A percentile compares a stretch with the other conserved stretches of the same genome.
Evolutionary conservation across 2,888 invertebrate species (phyloP).

Genomic region (Drosophila affinis): DNA sequence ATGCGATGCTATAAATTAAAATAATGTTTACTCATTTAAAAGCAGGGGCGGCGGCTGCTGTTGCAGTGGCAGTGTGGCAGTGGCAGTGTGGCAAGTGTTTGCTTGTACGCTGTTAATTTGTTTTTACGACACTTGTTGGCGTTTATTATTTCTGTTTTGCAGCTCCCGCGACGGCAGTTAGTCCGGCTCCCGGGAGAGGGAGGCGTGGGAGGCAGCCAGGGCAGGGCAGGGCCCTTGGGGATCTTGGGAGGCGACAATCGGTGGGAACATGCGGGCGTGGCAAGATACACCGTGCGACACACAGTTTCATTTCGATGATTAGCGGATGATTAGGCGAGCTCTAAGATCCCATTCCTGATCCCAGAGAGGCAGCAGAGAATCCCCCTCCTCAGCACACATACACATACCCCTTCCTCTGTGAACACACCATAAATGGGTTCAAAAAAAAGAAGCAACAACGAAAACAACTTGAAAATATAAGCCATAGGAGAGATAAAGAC

Average conservation of each 20-base stretch:
- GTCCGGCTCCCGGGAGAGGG: constrained; percentile 4
- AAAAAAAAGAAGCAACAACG: not conserved
- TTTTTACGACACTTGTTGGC: constrained; percentile 71
- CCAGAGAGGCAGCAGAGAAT: too few species aligned
- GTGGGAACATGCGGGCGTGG: not conserved
- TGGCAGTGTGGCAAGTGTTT: constrained; percentile 62
- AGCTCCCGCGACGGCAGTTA: constrained; percentile 64
- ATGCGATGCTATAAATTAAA: constrained; percentile 67
- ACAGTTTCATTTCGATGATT: too few species aligned
- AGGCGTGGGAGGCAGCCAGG: not conserved
- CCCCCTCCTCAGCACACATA: too few species aligned
- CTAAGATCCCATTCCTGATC: too few species aligned
- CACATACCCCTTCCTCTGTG: too few species aligned
- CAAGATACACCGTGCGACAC: too few species aligned
- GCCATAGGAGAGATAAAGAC: not conserved
- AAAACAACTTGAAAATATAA: not conserved
- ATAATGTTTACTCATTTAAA: constrained; percentile 71
- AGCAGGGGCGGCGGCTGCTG: constrained; percentile 37
- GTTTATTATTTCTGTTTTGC: constrained; percentile 60
- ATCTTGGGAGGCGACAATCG: not conserved
- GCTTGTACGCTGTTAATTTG: constrained; percentile 69
- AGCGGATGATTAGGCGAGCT: too few species aligned
- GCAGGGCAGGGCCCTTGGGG: not conserved
- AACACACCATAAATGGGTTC: not conserved
- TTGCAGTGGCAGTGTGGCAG: not conserved